Percentiles rank a stretch among this genome's conserved stretches.
Evolutionary conservation across 2,888 invertebrate genomes (phyloP).

Genomic region (Thyatira batis): DNA sequence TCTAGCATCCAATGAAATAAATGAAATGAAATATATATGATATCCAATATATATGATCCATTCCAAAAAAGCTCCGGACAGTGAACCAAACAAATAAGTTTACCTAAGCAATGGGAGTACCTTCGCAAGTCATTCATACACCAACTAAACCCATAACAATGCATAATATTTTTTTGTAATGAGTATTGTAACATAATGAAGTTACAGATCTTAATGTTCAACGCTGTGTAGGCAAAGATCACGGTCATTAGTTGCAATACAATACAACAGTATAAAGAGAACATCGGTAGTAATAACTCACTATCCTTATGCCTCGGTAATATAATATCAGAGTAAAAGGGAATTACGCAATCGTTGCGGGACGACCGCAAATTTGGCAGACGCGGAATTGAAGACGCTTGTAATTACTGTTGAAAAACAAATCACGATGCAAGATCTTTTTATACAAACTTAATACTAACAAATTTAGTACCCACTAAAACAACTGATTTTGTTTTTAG

Average conservation of each 20-base stretch:
- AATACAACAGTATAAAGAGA: constrained; percentile 13
- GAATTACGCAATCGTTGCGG: constrained; percentile 34
- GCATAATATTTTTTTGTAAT: neutral
- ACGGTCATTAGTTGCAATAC: constrained; percentile 12
- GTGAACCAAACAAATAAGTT: too few species aligned
- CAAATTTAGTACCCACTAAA: too few species aligned
- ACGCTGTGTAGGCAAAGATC: constrained; percentile 19
- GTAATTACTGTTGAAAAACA: constrained; percentile 4
- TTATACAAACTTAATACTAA: neutral
- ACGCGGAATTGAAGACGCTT: constrained; percentile 13
- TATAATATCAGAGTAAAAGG: constrained; percentile 43
- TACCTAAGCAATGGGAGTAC: too few species aligned
- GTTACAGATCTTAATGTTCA: constrained; percentile 2
- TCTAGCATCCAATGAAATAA: too few species aligned
- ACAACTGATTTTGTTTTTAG: neutral
- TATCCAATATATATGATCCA: too few species aligned
- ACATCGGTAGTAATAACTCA: constrained; percentile 21
- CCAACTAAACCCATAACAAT: too few species aligned
- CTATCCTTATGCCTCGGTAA: constrained; percentile 17
- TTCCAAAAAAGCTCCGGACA: too few species aligned
- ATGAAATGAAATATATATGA: too few species aligned
- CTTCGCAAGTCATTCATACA: too few species aligned
- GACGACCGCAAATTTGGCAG: constrained; percentile 20
- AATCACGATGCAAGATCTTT: neutral
- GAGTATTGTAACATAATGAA: neutral